Evolutionary conservation across 2,888 invertebrate genomes (phyloP).

Genomic region (Himalopsyche tibetana): DNA sequence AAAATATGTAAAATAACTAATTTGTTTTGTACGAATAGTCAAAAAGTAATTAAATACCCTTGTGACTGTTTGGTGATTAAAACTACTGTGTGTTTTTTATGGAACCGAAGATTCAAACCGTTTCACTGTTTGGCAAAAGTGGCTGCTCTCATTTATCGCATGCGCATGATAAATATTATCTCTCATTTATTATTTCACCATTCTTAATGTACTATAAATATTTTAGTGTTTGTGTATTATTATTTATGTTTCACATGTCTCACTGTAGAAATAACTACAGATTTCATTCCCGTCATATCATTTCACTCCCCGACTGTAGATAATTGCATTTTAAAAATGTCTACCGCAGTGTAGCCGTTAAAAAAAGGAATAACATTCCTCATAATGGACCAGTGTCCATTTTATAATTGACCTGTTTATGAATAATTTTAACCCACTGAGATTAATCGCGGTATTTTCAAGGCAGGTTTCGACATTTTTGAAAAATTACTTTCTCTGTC

Average conservation of each 20-base stretch:
- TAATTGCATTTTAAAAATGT: neutral
- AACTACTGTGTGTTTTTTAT: slow-evolving; percentile 32
- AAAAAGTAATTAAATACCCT: neutral
- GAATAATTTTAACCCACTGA: neutral
- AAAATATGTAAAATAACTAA: slow-evolving; percentile 10
- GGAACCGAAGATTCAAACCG: slow-evolving; percentile 18
- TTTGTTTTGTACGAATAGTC: slow-evolving; percentile 5
- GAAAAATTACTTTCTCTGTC: too few species aligned
- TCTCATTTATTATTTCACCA: slow-evolving; percentile 36
- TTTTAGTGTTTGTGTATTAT: slow-evolving; percentile 32
- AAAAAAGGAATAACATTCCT: neutral
- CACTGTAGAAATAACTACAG: neutral
- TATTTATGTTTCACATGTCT: neutral
- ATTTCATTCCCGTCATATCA: neutral
- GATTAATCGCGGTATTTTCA: too few species aligned
- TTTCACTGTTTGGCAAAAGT: slow-evolving; percentile 60
- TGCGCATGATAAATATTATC: slow-evolving; percentile 50
- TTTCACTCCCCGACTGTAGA: slow-evolving; percentile 8
- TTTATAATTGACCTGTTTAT: neutral
- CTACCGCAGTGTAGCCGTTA: too few species aligned
- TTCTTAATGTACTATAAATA: slow-evolving; percentile 8
- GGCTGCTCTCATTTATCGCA: slow-evolving; percentile 54
- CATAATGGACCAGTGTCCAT: neutral
- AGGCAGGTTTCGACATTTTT: too few species aligned
- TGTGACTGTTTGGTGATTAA: slow-evolving; percentile 24